Evolutionary conservation across 2,113 vertebrate species (phyloP), one percentile per base, ranked within the genome.

Genomic region (Atlantisia rogersi): DNA sequence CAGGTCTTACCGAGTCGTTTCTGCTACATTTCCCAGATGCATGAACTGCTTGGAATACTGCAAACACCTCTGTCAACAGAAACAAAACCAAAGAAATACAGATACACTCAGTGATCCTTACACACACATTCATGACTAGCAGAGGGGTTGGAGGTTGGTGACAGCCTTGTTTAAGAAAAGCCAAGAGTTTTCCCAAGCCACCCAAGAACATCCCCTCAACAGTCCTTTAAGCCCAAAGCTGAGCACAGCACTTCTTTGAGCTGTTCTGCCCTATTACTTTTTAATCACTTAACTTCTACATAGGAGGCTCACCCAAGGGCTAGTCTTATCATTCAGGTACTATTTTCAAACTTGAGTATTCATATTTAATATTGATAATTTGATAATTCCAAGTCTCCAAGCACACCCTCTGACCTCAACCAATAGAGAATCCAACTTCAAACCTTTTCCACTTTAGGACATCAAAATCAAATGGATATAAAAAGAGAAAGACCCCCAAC

Each of bases 41-140:
- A 98, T 99, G 97, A 99, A 99, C 80, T 99, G 99, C 97, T 99
- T 99, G 86, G 99, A 99, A 96, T 99, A 98, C 71, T 98, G 99
- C 98, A 99, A 84, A 95, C 99, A 99, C 95, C 99, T 99, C 99
- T 99, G 96, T 80, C 94, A 89, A 85, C 77, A 93, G 83, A 92
- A 81, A 96, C 86, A 96, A 21, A 91, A 60, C 37, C 77, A 69
- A 84, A 69, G 12, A 62, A n/a, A 70, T 40, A 50, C 21, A 86
- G 40, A 17, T 32, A 53, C 42, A 70, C 26, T 78, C 31, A 56
- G 70, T 42, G 48, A 76, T 42, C 42, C 69, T 56, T 35, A 76
- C 18, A 81, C 50, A 69, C 25, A 89, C 10, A 28, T 18, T 63
- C 32, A 8, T 3, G 12, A 58, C 18, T 73, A 40, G 39, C 40